Conservation (phyloP, 2,888 invertebrate genomes). For the Spodoptera exigua region DNA sequence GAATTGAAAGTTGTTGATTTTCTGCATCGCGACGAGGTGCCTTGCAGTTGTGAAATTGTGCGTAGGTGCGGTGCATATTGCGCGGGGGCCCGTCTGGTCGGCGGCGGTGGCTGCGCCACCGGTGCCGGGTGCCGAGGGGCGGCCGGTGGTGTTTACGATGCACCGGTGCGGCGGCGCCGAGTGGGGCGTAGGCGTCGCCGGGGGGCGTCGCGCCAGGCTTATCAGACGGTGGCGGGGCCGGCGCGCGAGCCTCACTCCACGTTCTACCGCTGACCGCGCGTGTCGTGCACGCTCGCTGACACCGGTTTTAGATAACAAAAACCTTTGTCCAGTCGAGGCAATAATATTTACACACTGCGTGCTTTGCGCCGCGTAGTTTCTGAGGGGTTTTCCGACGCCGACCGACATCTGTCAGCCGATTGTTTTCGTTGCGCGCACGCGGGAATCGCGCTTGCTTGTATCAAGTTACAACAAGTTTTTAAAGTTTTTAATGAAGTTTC, state of each 20-base stretch:
- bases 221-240: constrained; percentile 88
- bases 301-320: constrained; percentile 87
- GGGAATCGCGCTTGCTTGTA: constrained; percentile 75
- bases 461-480: constrained; percentile 85
- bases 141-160: constrained; percentile 83
- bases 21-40: constrained; percentile 70
- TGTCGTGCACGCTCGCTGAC: constrained; percentile 80
- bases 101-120: constrained; percentile 64
- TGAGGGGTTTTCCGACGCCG: constrained; percentile 86
- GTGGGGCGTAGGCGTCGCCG: constrained; percentile 89
- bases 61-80: constrained; percentile 84
- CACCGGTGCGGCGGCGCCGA: constrained; percentile 81
- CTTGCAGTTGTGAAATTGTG: constrained; percentile 82
- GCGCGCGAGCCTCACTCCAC: constrained; percentile 88
- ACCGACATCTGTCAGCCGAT: constrained; percentile 82
- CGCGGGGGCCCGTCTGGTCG: constrained; percentile 83
- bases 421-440: constrained; percentile 86
- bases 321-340: constrained; percentile 88
- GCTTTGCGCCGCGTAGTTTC: constrained; percentile 81
- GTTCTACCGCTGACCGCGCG: constrained; percentile 84
- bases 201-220: constrained; percentile 89
- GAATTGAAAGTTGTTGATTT: constrained; percentile 87
- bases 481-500: constrained; percentile 67
- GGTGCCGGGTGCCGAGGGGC: constrained; percentile 78
- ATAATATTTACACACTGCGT: constrained; percentile 86